phyloP scores from a whole-genome alignment of 2,797 vertebrate species.

The Morus bassanus region DNA sequence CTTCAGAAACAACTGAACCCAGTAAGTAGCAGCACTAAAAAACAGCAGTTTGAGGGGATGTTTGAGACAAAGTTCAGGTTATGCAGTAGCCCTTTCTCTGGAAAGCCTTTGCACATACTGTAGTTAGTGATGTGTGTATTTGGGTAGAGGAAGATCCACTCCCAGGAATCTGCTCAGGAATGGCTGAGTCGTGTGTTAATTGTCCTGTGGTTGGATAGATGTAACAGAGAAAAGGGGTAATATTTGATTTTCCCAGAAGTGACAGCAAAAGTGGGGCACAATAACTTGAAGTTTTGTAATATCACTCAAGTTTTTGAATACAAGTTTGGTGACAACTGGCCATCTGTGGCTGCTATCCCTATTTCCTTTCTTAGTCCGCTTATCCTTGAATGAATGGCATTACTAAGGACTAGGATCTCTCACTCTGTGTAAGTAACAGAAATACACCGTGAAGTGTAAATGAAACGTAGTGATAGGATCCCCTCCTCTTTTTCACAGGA shows the following conservation, averaged over 20 bases:
- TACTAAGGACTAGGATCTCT: background rate
- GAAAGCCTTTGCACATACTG: background rate
- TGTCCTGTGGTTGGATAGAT: background rate
- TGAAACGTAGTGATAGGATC: background rate
- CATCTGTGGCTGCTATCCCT: background rate
- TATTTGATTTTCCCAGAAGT: background rate
- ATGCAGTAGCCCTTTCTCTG: accelerated
- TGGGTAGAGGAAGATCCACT: background rate
- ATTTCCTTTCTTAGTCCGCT: background rate
- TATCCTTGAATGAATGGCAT: background rate
- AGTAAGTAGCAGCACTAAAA: background rate
- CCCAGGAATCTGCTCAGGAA: background rate
- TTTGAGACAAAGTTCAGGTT: background rate
- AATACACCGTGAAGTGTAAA: background rate
- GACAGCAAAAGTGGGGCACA: background rate
- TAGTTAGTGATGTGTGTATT: background rate
- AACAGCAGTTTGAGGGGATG: background rate
- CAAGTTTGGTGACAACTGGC: background rate
- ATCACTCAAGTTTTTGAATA: background rate
- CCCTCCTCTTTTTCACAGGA: background rate
- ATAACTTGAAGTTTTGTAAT: background rate
- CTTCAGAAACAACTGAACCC: background rate
- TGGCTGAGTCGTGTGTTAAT: background rate
- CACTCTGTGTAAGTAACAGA: background rate
- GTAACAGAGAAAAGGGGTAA: background rate